phyloP scores from a whole-genome alignment of 2,797 vertebrate species.

The Siniperca scherzeri region DNA sequence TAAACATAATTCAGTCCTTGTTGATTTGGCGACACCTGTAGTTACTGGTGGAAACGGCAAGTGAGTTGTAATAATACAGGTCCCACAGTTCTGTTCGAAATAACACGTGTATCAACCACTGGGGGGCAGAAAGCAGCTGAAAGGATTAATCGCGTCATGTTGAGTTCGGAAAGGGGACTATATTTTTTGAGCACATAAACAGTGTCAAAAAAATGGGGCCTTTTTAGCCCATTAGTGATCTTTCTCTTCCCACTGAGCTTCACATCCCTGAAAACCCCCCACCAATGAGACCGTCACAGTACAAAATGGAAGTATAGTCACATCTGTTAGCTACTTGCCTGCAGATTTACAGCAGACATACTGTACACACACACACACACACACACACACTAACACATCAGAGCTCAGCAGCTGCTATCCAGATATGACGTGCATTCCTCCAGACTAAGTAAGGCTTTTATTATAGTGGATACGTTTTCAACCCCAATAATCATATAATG shows the following conservation, averaged over 20 bases:
- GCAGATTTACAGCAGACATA: conserved; percentile 46
- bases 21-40: background rate
- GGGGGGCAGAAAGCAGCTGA: background rate
- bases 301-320: conserved; percentile 44
- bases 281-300: conserved; percentile 22
- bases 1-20: background rate
- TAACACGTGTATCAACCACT: background rate
- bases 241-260: conserved; percentile 9
- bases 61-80: background rate
- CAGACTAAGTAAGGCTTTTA: conserved; percentile 61
- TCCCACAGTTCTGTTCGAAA: too few relatives aligned
- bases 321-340: conserved; percentile 57
- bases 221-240: conserved; percentile 24
- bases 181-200: too few relatives aligned
- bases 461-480: conserved; percentile 35
- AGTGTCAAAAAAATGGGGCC: background rate
- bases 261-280: conserved; percentile 5
- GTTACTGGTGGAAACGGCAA: too few relatives aligned
- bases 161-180: background rate
- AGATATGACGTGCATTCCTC: conserved; percentile 80
- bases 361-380: background rate
- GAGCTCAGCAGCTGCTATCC: conserved; percentile 72
- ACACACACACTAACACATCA: conserved; percentile 23
- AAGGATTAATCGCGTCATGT: background rate
- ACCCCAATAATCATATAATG: conserved; percentile 26